Evolutionary conservation across 37 sponge, comb jelly and placozoan species (phyloP), one percentile per base, ranked within the genome.

Genomic region (Beroe ovata): DNA sequence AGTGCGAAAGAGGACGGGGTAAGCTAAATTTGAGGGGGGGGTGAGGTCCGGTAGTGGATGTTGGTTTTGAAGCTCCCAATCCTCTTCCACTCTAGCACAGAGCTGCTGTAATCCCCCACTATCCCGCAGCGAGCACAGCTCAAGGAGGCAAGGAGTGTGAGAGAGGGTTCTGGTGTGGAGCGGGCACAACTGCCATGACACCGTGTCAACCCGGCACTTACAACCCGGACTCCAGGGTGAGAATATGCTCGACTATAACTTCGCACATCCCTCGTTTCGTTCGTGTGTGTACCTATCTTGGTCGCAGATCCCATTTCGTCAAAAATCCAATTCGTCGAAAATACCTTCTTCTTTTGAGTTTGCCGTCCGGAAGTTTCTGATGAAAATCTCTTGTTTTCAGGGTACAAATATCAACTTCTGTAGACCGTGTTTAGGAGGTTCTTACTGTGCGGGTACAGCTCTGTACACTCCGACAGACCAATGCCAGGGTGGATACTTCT

Each of bases 121-220:
- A 47, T 11, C 28, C 54, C 28, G 8, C 84, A 77, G 84, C 38
- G 47, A 39, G 23, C 8, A 32, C 84, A 19, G 20, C 42, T 6
- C 54, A 77, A 42, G 84, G 84, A 2, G 84, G 84, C 1, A 77
- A 23, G 47, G 84, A 77, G 84, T 77, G 84, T 40, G 54, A 77
- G 8, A 42, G 21, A 77, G 84, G 84, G 3, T 23, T 32, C 84
- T 77, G 54, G 42, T 77, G 84, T 77, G 84, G 23, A 8, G 42
- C 84, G 1, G 84, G 84, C 4, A 35, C 84, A 22, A 42, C 84
- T n/a, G 11, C 84, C 42, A 42, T 42, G 84, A 23, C 22, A 42
- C 84, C 84, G n/a, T 77, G 84, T 39, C 28, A 19, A 0, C 1
- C 22, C 3, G 84, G 84, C 1, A 77, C 84, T 1, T 77, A 26